Evolutionary conservation across 2,113 vertebrate genomes (phyloP).

Genomic region (Penelope pileata): DNA sequence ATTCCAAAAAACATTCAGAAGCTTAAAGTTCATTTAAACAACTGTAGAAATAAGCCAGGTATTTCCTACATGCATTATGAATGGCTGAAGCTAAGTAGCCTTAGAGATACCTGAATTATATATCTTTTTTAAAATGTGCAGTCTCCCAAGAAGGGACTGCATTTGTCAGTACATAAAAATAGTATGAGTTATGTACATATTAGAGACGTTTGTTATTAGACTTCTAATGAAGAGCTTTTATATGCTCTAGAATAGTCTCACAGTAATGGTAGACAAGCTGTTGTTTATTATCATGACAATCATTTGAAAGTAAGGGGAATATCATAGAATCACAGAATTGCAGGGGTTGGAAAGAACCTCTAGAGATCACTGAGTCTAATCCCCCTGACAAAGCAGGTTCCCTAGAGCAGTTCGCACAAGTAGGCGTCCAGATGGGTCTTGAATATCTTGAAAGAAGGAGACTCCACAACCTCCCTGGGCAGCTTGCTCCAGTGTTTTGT

Average conservation of each 20-base stretch:
- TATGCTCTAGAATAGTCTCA: neutral
- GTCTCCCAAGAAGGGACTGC: neutral
- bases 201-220: neutral
- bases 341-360: too few relatives aligned
- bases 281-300: neutral
- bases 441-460: too few relatives aligned
- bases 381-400: too few relatives aligned
- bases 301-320: neutral
- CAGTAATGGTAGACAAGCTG: neutral
- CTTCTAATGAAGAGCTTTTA: neutral
- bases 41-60: neutral
- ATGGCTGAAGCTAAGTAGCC: neutral
- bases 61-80: neutral
- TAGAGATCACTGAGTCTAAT: too few relatives aligned
- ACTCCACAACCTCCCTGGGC: too few relatives aligned
- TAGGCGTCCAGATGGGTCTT: too few relatives aligned
- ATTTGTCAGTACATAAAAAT: neutral
- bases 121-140: neutral
- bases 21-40: neutral
- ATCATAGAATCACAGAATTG: too few relatives aligned
- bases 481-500: too few relatives aligned
- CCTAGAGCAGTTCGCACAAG: too few relatives aligned
- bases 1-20: neutral
- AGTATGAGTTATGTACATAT: neutral
- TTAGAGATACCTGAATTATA: neutral